Conservation (phyloP, 2,113 vertebrate genomes). For the Mus spicilegus region DNA sequence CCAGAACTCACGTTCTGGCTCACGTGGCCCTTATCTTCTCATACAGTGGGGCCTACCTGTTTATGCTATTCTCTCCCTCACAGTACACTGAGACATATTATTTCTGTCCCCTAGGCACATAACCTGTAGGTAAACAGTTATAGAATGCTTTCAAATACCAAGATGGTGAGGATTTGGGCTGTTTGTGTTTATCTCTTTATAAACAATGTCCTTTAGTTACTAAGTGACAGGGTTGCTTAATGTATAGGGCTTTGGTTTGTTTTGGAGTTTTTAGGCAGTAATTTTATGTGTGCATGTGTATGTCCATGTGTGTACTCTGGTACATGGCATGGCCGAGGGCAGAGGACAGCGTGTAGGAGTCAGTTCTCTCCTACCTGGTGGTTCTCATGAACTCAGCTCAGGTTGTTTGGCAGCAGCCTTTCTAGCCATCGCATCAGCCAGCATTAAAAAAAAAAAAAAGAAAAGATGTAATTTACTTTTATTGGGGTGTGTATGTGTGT, state of each 20-base stretch:
- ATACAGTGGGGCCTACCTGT: background rate
- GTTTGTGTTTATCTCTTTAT: background rate
- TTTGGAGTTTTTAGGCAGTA: background rate
- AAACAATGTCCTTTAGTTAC: background rate
- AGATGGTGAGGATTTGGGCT: background rate
- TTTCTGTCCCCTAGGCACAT: background rate
- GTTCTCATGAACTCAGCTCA: background rate
- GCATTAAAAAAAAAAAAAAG: background rate
- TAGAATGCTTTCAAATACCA: background rate
- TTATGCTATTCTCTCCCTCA: background rate
- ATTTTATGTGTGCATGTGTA: background rate
- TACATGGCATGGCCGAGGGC: background rate
- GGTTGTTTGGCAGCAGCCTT: background rate
- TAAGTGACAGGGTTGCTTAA: background rate
- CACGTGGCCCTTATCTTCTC: background rate
- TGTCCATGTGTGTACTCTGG: background rate
- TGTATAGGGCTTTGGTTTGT: background rate
- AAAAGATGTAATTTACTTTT: background rate
- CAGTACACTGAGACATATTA: background rate
- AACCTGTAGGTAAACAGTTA: background rate
- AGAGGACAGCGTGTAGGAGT: background rate
- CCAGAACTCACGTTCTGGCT: background rate
- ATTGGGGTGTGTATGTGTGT: background rate
- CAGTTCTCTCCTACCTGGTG: background rate
- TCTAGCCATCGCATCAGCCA: background rate